Evolutionary conservation across 2,888 invertebrate genomes (phyloP).

Genomic region (Heliconius cydno): DNA sequence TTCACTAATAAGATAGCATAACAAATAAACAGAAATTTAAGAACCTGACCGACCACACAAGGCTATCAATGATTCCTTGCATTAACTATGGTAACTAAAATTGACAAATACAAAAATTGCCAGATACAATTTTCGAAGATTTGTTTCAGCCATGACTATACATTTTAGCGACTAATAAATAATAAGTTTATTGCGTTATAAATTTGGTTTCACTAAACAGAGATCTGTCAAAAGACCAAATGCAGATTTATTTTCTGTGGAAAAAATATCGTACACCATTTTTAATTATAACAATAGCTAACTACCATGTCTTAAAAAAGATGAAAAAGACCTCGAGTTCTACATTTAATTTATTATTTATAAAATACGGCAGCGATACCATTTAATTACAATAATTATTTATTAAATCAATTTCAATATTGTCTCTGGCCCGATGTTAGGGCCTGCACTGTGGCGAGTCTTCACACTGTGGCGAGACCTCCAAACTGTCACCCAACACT

Average conservation of each 20-base stretch:
- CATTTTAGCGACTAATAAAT: slow-evolving; percentile 34
- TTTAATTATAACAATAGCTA: slow-evolving; percentile 79
- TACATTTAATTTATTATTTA: slow-evolving; percentile 77
- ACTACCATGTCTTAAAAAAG: slow-evolving; percentile 82
- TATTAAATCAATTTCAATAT: slow-evolving; percentile 82
- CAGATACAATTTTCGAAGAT: slow-evolving; percentile 30
- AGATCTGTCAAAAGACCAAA: slow-evolving; percentile 64
- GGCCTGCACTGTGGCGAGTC: slow-evolving; percentile 65
- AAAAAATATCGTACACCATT: slow-evolving; percentile 80
- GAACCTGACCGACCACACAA: slow-evolving; percentile 54
- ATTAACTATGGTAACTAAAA: slow-evolving; percentile 43
- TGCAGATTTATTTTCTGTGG: slow-evolving; percentile 80
- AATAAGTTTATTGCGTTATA: slow-evolving; percentile 35
- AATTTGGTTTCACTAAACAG: slow-evolving; percentile 47
- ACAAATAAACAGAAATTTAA: slow-evolving; percentile 58
- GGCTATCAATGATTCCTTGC: slow-evolving; percentile 35
- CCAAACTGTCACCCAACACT: slow-evolving; percentile 77
- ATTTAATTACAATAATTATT: slow-evolving; percentile 82
- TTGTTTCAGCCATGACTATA: slow-evolving; percentile 36
- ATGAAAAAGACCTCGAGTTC: slow-evolving; percentile 81
- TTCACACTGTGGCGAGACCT: slow-evolving; percentile 52
- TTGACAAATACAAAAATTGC: slow-evolving; percentile 37
- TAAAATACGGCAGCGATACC: slow-evolving; percentile 82
- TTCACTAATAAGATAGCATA: slow-evolving; percentile 72
- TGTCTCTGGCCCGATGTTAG: slow-evolving; percentile 75